Evolutionary conservation across 2,888 invertebrate species (phyloP).

Genomic region (Erebia aethiops): DNA sequence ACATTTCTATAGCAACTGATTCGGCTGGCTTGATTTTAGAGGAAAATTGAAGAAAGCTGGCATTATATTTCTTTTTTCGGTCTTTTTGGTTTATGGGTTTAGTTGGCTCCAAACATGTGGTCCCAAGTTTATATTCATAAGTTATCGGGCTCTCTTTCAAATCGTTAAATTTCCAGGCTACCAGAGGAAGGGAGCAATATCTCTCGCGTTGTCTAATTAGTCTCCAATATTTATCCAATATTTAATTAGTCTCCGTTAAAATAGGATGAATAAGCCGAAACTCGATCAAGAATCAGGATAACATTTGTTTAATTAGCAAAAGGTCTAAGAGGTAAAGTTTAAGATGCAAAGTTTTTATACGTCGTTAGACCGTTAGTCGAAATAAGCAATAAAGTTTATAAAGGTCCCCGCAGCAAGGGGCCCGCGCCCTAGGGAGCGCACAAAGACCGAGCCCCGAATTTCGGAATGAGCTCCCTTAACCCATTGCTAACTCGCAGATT

Average conservation of each 20-base stretch:
- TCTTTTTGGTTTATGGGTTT: no score
- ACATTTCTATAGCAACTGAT: background rate
- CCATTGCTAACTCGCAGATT: slow-evolving; percentile 66
- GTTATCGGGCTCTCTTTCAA: no score
- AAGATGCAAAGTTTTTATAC: slow-evolving; percentile 14
- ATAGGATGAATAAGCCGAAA: no score
- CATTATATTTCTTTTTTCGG: no score
- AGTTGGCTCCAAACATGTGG: no score
- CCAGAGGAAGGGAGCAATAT: no score
- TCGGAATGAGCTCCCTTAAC: slow-evolving; percentile 64
- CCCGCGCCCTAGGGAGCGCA: slow-evolving; percentile 63
- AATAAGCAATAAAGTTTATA: slow-evolving; percentile 19
- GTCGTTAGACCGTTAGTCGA: slow-evolving; percentile 25
- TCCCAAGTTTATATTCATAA: no score
- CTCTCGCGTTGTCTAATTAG: no score
- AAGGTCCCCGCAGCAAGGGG: slow-evolving; percentile 44
- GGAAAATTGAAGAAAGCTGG: background rate
- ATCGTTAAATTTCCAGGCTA: no score
- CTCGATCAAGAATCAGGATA: no score
- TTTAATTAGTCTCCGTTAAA: no score
- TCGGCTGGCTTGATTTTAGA: background rate
- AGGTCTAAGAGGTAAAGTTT: background rate
- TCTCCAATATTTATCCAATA: no score
- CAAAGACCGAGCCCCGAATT: slow-evolving; percentile 66
- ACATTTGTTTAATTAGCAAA: background rate